Conservation (phyloP, 2,113 vertebrate genomes). For the Clupea harengus region DNA sequence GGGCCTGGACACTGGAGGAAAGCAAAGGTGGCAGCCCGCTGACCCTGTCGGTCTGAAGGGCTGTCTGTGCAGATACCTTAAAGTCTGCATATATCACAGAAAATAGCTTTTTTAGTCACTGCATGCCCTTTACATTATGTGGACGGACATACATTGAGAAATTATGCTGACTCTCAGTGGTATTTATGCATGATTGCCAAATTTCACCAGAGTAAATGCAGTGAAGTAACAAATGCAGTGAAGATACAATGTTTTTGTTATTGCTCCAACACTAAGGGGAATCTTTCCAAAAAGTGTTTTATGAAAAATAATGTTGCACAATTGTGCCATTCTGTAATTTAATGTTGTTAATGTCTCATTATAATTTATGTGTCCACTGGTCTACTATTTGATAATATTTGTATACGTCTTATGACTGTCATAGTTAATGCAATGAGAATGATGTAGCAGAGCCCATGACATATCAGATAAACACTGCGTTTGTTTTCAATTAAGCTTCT, state of each 20-base stretch:
- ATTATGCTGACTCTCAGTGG: not conserved
- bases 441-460: not conserved
- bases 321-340: not conserved
- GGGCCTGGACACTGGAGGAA: conserved; percentile 9
- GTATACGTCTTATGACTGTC: not conserved
- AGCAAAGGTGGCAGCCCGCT: conserved; percentile 13
- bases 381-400: not conserved
- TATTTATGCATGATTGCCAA: not conserved
- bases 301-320: not conserved
- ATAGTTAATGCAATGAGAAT: not conserved
- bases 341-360: not conserved
- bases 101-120: not conserved
- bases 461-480: not conserved
- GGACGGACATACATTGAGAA: not conserved
- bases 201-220: no score
- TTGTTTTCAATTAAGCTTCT: conserved; percentile 1
- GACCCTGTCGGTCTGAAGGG: conserved; percentile 10
- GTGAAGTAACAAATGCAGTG: not conserved
- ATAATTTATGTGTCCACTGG: not conserved
- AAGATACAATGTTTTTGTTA: not conserved
- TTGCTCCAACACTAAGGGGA: not conserved
- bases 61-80: conserved; percentile 9
- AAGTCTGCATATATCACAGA: not conserved
- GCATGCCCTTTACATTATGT: not conserved
- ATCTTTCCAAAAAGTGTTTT: no score